Conservation (phyloP, 2,113 vertebrate genomes). For the Ariopsis seemanni region DNA sequence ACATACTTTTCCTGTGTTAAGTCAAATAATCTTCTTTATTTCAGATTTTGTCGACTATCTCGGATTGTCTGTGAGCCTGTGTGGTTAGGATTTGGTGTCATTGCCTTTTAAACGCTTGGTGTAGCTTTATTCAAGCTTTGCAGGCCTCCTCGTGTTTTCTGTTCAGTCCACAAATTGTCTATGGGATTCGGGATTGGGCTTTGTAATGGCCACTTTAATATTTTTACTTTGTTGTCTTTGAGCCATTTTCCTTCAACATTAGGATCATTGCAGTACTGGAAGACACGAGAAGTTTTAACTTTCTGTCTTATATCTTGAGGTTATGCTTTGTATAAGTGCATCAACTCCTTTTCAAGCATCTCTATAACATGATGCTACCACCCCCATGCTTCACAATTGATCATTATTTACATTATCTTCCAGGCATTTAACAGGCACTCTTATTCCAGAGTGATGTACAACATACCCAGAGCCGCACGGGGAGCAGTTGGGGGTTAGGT, state of each 20-base stretch:
- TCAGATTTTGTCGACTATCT: background rate
- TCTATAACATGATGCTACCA: background rate
- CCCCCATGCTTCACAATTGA: background rate
- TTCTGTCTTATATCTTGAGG: background rate
- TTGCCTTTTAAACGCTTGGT: no score
- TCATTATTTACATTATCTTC: background rate
- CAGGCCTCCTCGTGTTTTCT: background rate
- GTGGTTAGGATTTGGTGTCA: no score
- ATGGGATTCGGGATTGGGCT: background rate
- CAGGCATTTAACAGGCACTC: no score
- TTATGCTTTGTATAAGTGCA: background rate
- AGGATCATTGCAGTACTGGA: background rate
- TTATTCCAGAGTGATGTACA: no score
- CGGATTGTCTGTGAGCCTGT: no score
- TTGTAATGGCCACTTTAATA: background rate
- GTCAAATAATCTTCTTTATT: background rate
- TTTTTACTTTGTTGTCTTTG: background rate
- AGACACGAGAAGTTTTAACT: background rate
- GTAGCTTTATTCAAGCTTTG: no score
- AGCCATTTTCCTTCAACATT: background rate
- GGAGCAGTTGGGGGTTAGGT: no score
- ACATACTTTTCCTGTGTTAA: background rate
- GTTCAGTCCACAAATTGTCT: background rate
- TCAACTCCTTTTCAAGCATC: background rate
- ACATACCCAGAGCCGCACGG: no score